phyloP scores from a whole-genome alignment of 2,888 invertebrate species.

The Pseudanteris insignis region DNA sequence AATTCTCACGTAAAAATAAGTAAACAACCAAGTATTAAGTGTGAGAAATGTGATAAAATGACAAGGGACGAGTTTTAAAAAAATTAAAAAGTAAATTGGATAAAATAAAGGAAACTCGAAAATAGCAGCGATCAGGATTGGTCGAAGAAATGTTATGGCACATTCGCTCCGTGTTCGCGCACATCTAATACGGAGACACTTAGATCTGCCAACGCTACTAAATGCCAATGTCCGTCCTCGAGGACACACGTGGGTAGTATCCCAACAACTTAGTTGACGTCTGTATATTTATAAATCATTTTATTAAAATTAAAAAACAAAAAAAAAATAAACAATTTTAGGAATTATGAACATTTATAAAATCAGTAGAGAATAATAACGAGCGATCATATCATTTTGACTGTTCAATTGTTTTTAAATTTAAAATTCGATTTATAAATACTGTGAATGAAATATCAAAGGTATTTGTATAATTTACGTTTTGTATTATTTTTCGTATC shows the following conservation, averaged over 20 bases:
- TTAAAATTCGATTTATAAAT: too few species aligned
- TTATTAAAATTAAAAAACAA: too few species aligned
- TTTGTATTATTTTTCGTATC: too few species aligned
- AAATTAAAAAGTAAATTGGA: conserved; percentile 3
- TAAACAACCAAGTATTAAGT: not conserved
- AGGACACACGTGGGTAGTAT: conserved; percentile 43
- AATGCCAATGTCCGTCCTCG: conserved; percentile 40
- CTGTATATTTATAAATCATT: conserved; percentile 7
- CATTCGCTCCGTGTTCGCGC: conserved; percentile 37
- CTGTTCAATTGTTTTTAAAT: too few species aligned
- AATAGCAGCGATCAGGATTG: conserved; percentile 48
- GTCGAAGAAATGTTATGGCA: conserved; percentile 51
- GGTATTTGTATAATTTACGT: too few species aligned
- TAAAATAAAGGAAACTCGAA: conserved; percentile 18
- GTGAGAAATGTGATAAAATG: not conserved
- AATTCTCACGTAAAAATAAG: too few species aligned
- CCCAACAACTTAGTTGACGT: conserved; percentile 19
- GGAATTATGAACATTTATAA: too few species aligned
- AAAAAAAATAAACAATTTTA: too few species aligned
- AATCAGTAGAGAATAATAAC: too few species aligned
- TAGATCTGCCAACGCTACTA: conserved; percentile 17
- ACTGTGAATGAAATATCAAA: too few species aligned
- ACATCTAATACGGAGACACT: conserved; percentile 24
- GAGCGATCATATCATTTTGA: too few species aligned
- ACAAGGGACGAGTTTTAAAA: not conserved